Percentiles rank a stretch among this genome's conserved stretches.
phyloP scores from a whole-genome alignment of 2,797 vertebrate species.

The Clamator glandarius region DNA sequence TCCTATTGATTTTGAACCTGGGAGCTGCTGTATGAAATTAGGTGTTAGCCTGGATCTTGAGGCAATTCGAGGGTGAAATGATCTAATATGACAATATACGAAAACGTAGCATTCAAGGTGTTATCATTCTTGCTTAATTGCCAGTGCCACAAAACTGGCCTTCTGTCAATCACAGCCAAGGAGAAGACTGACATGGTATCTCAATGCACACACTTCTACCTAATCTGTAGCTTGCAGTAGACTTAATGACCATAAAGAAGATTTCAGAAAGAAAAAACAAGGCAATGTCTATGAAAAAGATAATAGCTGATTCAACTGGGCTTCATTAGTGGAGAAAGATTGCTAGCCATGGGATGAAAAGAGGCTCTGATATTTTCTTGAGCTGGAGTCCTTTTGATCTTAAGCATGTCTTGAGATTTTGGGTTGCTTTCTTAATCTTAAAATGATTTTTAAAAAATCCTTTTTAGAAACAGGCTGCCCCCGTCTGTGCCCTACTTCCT shows the following conservation, averaged over 20 bases:
- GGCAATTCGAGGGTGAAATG: constrained; percentile 17
- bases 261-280: constrained; percentile 18
- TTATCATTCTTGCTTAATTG: background rate
- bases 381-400: constrained; percentile 47
- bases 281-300: background rate
- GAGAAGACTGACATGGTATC: background rate
- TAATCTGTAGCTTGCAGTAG: constrained; percentile 13
- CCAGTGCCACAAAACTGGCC: background rate
- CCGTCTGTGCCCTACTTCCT: constrained; percentile 20
- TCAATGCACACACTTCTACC: background rate
- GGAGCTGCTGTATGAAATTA: background rate
- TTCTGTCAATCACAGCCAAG: background rate
- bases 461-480: background rate
- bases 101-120: background rate
- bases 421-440: constrained; percentile 26
- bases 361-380: constrained; percentile 27
- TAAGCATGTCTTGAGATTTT: background rate
- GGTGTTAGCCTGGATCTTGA: background rate
- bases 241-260: background rate
- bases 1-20: constrained; percentile 6
- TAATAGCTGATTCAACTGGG: constrained; percentile 22
- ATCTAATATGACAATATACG: background rate
- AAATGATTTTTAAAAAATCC: background rate
- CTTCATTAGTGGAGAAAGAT: background rate
- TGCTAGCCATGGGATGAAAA: constrained; percentile 19